These are phyloP conservation scores for Rhinopomastus cyanomelas DNA, from an alignment of 2,113 vertebrate genomes.

Conservation along the genomic window DNA sequence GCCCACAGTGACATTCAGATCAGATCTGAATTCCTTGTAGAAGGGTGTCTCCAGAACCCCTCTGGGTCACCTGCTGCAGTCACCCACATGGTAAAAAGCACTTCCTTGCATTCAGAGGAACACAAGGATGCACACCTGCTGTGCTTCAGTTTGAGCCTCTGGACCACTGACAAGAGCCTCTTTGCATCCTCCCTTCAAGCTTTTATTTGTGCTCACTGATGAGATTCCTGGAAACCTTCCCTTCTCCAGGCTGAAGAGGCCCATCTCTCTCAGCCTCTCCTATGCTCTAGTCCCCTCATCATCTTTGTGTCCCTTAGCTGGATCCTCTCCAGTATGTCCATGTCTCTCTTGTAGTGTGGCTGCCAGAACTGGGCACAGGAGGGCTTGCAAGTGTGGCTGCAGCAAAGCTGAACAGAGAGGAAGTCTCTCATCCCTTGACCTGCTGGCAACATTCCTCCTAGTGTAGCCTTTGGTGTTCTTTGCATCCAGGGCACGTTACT, in stretches of 20 bases:
- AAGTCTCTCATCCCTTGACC: not conserved
- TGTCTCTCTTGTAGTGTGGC: not conserved
- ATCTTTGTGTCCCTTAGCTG: not conserved
- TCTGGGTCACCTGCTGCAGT: not conserved
- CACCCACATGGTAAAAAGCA: not conserved
- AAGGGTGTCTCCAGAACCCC: fast-evolving
- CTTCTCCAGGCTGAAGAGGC: not conserved
- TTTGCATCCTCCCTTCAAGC: not conserved
- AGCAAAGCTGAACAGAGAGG: no score
- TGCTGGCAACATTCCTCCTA: not conserved
- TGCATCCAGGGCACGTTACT: not conserved
- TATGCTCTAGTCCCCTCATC: no score
- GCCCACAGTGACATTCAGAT: not conserved
- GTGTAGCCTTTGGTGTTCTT: not conserved
- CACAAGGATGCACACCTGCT: not conserved
- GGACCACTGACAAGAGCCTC: not conserved
- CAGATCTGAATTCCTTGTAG: not conserved
- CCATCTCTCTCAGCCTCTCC: not conserved
- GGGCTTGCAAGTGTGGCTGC: no score
- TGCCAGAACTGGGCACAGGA: no score
- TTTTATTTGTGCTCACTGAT: not conserved
- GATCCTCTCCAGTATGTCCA: not conserved
- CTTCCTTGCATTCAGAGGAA: not conserved
- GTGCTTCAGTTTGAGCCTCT: not conserved
- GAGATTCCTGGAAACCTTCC: not conserved